Base-by-base conservation (phyloP, 2,888 invertebrate species). In the Cheilosia variabilis region DNA sequence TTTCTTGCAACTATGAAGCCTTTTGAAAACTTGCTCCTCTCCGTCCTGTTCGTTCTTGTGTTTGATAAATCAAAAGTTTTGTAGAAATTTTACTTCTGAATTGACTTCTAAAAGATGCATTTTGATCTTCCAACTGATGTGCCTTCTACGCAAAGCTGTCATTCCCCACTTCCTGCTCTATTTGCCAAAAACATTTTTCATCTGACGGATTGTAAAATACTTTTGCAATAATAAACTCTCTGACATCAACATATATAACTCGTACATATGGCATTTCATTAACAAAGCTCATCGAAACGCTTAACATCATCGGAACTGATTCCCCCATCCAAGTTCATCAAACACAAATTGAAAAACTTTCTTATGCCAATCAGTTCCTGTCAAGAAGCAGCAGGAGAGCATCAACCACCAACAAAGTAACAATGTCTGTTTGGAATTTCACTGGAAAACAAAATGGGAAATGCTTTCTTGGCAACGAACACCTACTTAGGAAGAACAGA, bases 291-390 rank as follows among this genome's bases (percentile, higher is more conserved):
- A 71, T 71, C 60, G 69, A 57, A 72, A 58, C 37, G 53, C 53
- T 65, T 34, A 62, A 41, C 58, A 60, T 68, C n/a, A 77, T 69
- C 13, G 50, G 22, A 53, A 68, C 22, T 65, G 53, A 75, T 65
- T 65, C 24, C 13, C 31, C 2, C 10, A 10, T 37, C 37, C 31
- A 22, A 19, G 53, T 22, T 19, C 31, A 9, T 22, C 37, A 24
- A 50, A 52, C 71, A 80, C 71, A 76, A 86, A 80, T 86, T 86
- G 80, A 86, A 80, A 86, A 86, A 86, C 84, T 86, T 86, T 86
- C 60, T 43, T 50, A 55, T 22, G 43, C 37, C 53, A 73, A 68
- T 73, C 72, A 73, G 68, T 57, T 41, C 19, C 47, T 60, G 47
- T 17, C 52, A 47, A 75, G 19, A 65, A 60, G 31, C 37, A 60